phyloP scores from a whole-genome alignment of 2,113 vertebrate species.

The Oostethus manadensis region DNA sequence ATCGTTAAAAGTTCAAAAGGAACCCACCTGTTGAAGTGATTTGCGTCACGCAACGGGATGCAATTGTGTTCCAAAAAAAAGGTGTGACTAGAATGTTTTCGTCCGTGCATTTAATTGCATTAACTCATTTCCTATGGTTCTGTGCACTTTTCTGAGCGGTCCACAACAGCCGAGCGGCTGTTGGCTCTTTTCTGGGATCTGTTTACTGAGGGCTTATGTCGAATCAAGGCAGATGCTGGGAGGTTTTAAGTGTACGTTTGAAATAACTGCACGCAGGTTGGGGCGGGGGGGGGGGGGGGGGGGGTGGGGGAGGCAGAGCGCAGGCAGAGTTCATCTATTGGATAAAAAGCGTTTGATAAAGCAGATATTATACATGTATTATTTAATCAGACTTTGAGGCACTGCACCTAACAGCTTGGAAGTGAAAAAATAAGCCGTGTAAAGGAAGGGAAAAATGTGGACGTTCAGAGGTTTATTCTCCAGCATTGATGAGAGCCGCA shows the following conservation, averaged over 20 bases:
- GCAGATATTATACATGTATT: too few species aligned
- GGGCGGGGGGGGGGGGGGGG: neutral
- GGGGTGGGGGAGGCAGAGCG: neutral
- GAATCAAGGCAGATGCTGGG: conserved; percentile 11
- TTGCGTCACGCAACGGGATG: neutral
- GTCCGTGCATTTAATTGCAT: neutral
- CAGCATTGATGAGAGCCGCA: neutral
- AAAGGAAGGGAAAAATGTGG: neutral
- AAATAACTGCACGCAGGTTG: conserved; percentile 11
- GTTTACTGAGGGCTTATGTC: conserved; percentile 14
- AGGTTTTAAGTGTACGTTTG: conserved; percentile 22
- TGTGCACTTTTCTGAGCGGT: conserved; percentile 24
- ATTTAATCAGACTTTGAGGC: neutral
- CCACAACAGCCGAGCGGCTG: neutral
- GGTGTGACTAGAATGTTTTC: neutral
- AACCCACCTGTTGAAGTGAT: conserved; percentile 10
- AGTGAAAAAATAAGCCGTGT: conserved; percentile 16
- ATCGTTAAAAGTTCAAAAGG: conserved; percentile 6
- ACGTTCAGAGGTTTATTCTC: conserved; percentile 9
- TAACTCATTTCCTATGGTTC: neutral
- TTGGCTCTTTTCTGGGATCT: conserved; percentile 15
- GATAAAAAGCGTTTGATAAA: too few species aligned
- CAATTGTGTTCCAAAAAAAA: too few species aligned
- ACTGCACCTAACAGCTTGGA: conserved; percentile 9
- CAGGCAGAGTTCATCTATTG: neutral